Evolutionary conservation across 1,140 invertebrate species (phyloP).

Genomic region (Saccostrea echinata): DNA sequence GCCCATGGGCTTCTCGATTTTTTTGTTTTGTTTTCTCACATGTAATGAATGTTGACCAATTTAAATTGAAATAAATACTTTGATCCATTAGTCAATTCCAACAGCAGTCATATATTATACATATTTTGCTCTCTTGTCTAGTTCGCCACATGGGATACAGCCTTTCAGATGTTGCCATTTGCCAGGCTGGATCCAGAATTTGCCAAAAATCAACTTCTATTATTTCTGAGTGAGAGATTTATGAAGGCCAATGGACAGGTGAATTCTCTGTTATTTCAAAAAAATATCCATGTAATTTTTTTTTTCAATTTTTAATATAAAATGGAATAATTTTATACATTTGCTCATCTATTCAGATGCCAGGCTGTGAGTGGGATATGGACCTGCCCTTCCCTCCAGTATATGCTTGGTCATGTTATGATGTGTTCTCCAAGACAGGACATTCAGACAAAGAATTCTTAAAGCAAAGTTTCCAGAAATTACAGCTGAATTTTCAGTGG

Average conservation of each 20-base stretch:
- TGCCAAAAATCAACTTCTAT: conserved; percentile 77
- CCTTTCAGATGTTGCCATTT: conserved; percentile 77
- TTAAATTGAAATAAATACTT: no score
- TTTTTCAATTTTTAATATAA: no score
- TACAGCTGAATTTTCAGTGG: conserved; percentile 78
- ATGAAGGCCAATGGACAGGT: conserved; percentile 80
- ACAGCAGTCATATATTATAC: neutral
- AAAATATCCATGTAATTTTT: no score
- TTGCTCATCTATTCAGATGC: conserved; percentile 62
- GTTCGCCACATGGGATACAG: conserved; percentile 80
- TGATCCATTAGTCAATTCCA: no score
- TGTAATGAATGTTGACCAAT: no score
- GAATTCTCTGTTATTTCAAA: neutral
- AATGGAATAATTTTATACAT: no score
- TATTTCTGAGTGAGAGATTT: conserved; percentile 77
- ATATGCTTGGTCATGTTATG: conserved; percentile 76
- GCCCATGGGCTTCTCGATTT: no score
- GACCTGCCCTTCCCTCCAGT: conserved; percentile 79
- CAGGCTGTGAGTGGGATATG: conserved; percentile 80
- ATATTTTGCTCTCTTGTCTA: conserved; percentile 52
- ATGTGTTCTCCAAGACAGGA: conserved; percentile 66
- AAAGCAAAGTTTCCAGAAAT: conserved; percentile 70
- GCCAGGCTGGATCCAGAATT: conserved; percentile 73
- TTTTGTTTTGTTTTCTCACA: no score
- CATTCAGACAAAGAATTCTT: conserved; percentile 72